Evolutionary conservation across 2,113 vertebrate genomes (phyloP).

Genomic region (Lepisosteus oculatus): DNA sequence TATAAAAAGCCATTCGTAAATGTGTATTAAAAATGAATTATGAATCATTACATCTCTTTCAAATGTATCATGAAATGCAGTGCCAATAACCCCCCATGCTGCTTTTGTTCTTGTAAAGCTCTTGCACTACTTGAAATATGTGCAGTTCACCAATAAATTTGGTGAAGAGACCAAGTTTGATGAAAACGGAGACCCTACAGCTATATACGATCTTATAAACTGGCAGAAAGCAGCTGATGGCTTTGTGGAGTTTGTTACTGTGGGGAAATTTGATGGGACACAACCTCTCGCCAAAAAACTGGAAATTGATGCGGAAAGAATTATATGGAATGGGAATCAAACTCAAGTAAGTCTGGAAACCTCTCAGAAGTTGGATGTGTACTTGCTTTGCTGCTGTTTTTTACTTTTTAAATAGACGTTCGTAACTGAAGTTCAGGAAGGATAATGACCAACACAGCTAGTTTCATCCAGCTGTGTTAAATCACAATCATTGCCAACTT

Average conservation of each 20-base stretch:
- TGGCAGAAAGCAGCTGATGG: conserved; percentile 54
- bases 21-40: no score
- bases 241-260: conserved; percentile 53
- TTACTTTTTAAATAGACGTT: no score
- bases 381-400: no score
- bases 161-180: conserved; percentile 68
- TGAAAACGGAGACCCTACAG: conserved; percentile 63
- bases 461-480: no score
- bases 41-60: no score
- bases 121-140: conserved; percentile 61
- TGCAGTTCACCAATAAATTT: conserved; percentile 51
- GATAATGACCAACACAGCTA: no score
- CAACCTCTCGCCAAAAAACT: conserved; percentile 41
- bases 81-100: neutral
- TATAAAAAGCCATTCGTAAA: no score
- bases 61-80: neutral
- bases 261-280: conserved; percentile 65
- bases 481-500: no score
- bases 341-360: conserved; percentile 31
- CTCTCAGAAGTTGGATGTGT: neutral
- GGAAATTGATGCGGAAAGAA: conserved; percentile 49
- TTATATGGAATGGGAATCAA: conserved; percentile 43
- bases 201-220: conserved; percentile 69
- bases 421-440: no score
- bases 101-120: conserved; percentile 43